A percentile compares a stretch with the other conserved stretches of the same genome.
Evolutionary conservation across 2,113 vertebrate genomes (phyloP).

Genomic region (Caretta caretta): DNA sequence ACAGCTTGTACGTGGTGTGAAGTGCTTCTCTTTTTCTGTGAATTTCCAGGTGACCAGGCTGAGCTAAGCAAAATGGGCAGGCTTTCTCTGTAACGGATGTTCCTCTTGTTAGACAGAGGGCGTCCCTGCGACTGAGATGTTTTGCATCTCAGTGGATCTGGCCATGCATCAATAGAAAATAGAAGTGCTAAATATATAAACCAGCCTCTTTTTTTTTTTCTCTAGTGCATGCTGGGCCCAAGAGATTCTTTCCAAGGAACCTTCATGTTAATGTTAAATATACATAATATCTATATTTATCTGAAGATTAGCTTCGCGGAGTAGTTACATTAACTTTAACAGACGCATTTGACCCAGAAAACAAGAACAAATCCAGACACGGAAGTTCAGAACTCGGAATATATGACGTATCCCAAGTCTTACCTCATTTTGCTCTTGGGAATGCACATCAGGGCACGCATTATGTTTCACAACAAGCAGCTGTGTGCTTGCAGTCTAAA

Average conservation of each 20-base stretch:
- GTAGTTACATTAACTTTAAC: constrained; percentile 52
- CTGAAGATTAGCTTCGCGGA: constrained; percentile 24
- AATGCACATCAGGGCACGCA: constrained; percentile 18
- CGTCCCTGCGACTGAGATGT: neutral
- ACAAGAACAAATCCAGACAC: constrained; percentile 18
- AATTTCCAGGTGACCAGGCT: neutral
- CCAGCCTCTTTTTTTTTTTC: neutral
- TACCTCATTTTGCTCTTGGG: constrained; percentile 49
- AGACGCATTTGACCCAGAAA: constrained; percentile 33
- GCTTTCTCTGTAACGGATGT: neutral
- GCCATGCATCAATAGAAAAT: constrained; percentile 10
- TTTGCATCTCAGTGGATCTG: neutral
- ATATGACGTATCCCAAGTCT: constrained; percentile 60
- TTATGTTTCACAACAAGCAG: constrained; percentile 44
- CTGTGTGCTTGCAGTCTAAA: neutral
- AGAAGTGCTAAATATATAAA: neutral
- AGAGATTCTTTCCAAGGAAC: constrained; percentile 34
- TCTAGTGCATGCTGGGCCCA: neutral
- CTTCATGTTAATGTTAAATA: constrained; percentile 26
- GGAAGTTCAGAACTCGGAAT: constrained; percentile 62
- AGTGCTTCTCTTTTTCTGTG: neutral
- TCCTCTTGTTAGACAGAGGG: neutral
- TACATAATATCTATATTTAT: neutral
- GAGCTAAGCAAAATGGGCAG: neutral
- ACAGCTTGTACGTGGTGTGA: fast-evolving